Evolutionary conservation across 2,888 invertebrate genomes (phyloP).

Genomic region (Tipula helvola): DNA sequence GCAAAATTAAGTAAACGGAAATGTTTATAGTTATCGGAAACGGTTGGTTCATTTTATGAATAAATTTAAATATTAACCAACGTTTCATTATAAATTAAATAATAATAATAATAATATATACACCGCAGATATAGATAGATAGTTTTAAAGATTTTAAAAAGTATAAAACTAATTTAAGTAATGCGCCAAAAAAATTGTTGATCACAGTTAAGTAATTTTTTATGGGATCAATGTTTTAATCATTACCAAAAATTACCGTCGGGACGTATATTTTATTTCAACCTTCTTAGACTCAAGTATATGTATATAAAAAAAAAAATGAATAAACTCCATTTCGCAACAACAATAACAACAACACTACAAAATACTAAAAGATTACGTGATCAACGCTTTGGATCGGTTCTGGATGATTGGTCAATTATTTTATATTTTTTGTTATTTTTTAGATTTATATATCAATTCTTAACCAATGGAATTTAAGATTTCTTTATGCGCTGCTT

Average conservation of each 20-base stretch:
- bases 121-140: background rate
- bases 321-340: background rate
- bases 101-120: background rate
- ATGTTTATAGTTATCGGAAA: slow-evolving; percentile 9
- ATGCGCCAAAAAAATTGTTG: background rate
- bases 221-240: background rate
- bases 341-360: background rate
- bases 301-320: background rate
- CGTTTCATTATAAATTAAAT: background rate
- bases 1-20: background rate
- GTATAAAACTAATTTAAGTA: background rate
- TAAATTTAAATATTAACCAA: slow-evolving; percentile 5
- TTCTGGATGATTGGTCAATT: background rate
- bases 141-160: background rate
- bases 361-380: background rate
- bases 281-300: background rate
- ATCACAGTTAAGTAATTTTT: background rate
- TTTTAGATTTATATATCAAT: slow-evolving; percentile 4
- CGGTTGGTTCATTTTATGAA: slow-evolving; percentile 9
- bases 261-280: background rate
- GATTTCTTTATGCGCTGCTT: background rate
- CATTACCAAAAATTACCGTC: background rate
- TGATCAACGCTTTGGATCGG: background rate
- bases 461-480: background rate
- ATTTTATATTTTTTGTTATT: background rate